Conservation (phyloP, 2,113 vertebrate genomes). For the human (Homo sapiens) region DNA sequence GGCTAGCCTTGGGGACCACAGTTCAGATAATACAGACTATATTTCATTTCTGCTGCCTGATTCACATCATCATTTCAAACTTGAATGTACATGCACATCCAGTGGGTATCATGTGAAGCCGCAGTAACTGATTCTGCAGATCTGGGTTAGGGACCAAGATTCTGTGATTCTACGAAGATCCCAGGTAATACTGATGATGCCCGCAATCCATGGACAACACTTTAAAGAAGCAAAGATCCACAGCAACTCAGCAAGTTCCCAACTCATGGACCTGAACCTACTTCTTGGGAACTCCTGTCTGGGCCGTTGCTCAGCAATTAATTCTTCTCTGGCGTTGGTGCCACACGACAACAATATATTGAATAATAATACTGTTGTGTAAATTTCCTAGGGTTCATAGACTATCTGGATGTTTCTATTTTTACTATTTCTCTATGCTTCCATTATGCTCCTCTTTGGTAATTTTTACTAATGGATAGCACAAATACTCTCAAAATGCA, state of each 20-base stretch:
- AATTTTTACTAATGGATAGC: background rate
- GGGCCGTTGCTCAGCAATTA: background rate
- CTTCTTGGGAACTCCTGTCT: background rate
- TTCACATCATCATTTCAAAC: background rate
- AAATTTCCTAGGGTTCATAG: background rate
- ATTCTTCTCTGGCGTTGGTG: background rate
- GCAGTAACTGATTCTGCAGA: too few species aligned
- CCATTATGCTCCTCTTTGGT: background rate
- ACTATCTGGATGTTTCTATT: background rate
- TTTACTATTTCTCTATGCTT: background rate
- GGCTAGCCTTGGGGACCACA: background rate
- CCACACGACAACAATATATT: background rate
- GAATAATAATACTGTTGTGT: background rate
- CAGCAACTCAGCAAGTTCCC: background rate
- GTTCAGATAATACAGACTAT: background rate
- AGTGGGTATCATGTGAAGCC: background rate
- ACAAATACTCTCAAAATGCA: background rate
- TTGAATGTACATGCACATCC: rapidly evolving
- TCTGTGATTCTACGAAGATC: background rate
- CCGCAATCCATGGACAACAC: rapidly evolving
- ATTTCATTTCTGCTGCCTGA: rapidly evolving
- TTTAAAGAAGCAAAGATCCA: background rate
- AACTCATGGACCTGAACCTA: background rate
- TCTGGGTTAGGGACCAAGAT: background rate
- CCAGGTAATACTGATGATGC: background rate